These are phyloP conservation scores for Drosophila vallismaia DNA, from an alignment of 2,888 invertebrate species.

Conservation along the genomic window DNA sequence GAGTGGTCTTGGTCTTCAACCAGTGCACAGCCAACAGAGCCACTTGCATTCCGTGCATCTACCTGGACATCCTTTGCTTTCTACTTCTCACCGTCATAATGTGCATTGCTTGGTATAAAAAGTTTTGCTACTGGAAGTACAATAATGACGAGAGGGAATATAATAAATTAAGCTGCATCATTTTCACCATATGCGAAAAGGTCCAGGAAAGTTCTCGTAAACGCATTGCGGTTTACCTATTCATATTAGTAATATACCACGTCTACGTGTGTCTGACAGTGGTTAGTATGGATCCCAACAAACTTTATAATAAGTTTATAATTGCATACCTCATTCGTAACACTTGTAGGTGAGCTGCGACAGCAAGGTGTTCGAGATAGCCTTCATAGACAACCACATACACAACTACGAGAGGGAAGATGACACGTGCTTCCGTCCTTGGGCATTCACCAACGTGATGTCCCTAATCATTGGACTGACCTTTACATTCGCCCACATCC, in stretches of 20 bases:
- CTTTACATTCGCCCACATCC: conserved; percentile 93
- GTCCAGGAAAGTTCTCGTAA: not conserved
- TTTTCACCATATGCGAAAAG: not conserved
- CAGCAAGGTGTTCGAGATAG: conserved; percentile 37
- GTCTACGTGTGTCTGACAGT: conserved; percentile 17
- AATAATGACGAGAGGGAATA: not conserved
- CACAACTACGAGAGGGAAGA: conserved; percentile 46
- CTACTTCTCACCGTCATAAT: not conserved
- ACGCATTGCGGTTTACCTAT: not conserved
- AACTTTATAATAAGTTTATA: not conserved
- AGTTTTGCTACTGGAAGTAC: conserved; percentile 1
- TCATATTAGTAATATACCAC: not conserved
- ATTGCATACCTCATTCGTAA: not conserved
- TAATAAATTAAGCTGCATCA: not conserved
- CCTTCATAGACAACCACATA: conserved; percentile 45
- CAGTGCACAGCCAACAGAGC: not conserved
- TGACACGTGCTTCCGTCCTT: conserved; percentile 75
- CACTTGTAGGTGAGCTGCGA: conserved; percentile 10
- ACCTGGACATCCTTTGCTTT: not conserved
- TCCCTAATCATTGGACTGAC: conserved; percentile 86
- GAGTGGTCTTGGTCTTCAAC: not conserved
- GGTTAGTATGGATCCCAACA: conserved; percentile 30
- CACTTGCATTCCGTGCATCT: conserved; percentile 1
- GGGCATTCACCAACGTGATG: conserved; percentile 56
- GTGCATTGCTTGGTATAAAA: not conserved